These are phyloP conservation scores for Petaurus breviceps DNA, from an alignment of 2,113 vertebrate genomes.

Conservation along the genomic window DNA sequence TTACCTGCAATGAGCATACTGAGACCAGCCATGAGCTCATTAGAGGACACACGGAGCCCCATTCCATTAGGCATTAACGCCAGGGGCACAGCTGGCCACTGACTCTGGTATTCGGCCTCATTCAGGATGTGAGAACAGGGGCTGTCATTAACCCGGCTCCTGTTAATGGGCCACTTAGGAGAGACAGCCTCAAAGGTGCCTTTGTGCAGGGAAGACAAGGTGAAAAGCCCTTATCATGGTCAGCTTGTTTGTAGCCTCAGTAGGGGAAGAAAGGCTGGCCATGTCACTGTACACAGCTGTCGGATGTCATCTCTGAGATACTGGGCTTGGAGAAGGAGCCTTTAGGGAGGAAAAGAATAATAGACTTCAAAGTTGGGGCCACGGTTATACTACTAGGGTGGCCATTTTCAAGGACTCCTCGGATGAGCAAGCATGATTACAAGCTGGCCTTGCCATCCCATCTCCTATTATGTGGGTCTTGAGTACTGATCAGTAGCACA, in stretches of 20 bases:
- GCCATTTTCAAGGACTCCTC: neutral
- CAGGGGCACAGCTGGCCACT: slow-evolving; percentile 75
- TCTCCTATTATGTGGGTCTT: no score
- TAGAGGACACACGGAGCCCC: slow-evolving; percentile 81
- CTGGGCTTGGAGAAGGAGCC: neutral
- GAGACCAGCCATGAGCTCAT: slow-evolving; percentile 83
- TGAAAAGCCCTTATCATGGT: slow-evolving; percentile 69
- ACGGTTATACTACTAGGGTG: neutral
- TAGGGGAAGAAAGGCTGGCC: neutral
- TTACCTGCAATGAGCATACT: slow-evolving; percentile 74
- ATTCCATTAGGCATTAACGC: slow-evolving; percentile 86
- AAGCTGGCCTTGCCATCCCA: neutral
- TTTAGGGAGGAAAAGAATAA: neutral
- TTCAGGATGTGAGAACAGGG: slow-evolving; percentile 80
- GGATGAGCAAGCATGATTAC: neutral
- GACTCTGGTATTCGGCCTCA: slow-evolving; percentile 81
- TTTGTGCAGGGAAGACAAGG: slow-evolving; percentile 82
- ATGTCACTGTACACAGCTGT: neutral
- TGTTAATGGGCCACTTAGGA: slow-evolving; percentile 81
- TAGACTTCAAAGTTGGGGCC: neutral
- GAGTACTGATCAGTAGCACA: neutral
- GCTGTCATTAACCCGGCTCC: slow-evolving; percentile 79
- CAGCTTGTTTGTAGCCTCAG: neutral
- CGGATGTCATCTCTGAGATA: neutral
- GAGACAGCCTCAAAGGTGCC: slow-evolving; percentile 80